A percentile compares a stretch with the other conserved stretches of the same genome.
Evolutionary conservation across 2,888 invertebrate genomes (phyloP).

Genomic region (Hydroisotoma schaefferi): DNA sequence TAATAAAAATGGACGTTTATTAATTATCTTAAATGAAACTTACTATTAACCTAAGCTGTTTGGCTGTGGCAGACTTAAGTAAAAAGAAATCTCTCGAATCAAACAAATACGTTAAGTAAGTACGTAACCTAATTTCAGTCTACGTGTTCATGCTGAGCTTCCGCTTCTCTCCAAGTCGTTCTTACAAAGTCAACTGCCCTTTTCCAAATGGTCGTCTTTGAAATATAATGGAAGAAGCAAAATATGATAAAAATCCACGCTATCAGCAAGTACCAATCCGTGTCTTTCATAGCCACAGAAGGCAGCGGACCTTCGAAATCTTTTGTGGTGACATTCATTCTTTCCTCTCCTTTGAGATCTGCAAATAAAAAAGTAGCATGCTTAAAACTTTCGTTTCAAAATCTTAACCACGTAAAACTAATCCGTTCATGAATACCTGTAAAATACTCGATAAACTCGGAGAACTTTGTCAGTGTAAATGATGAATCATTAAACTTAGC

Average conservation of each 20-base stretch:
- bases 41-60: too few relatives aligned
- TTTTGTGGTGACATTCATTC: conserved; percentile 67
- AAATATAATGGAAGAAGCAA: conserved; percentile 70
- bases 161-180: conserved; percentile 79
- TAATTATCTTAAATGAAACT: too few relatives aligned
- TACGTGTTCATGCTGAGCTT: conserved; percentile 55
- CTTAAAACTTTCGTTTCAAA: too few relatives aligned
- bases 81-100: too few relatives aligned
- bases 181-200: conserved; percentile 78
- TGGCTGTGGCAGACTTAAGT: too few relatives aligned
- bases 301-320: conserved; percentile 78
- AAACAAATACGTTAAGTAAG: too few relatives aligned
- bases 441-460: conserved; percentile 70
- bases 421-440: conserved; percentile 59
- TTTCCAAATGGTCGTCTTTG: conserved; percentile 71
- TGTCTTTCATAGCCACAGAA: conserved; percentile 68
- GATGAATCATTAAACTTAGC: conserved; percentile 80
- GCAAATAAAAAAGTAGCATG: conserved; percentile 54
- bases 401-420: too few relatives aligned
- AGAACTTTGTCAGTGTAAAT: conserved; percentile 73
- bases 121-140: too few relatives aligned
- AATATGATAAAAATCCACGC: conserved; percentile 81
- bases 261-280: conserved; percentile 74
- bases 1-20: too few relatives aligned
- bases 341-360: conserved; percentile 60